These are phyloP conservation scores for Lepidurus packardi DNA, from an alignment of 1,140 invertebrate genomes.

Conservation along the genomic window DNA sequence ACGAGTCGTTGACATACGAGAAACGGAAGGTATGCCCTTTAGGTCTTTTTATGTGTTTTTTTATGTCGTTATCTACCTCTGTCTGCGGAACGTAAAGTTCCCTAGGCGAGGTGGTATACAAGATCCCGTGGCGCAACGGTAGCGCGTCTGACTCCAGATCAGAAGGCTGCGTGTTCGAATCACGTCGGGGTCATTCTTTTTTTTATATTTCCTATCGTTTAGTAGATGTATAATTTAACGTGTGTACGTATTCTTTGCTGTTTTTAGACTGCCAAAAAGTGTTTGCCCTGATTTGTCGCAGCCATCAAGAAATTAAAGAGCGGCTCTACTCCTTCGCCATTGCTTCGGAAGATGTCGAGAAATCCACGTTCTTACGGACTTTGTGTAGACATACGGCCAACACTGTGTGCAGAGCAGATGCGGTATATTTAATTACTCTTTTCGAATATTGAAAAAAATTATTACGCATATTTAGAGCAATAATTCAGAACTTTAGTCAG, in stretches of 20 bases:
- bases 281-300: conserved; percentile 78
- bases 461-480: not conserved
- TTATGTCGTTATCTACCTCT: not conserved
- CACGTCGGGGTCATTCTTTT: conserved; percentile 78
- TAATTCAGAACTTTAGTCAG: not conserved
- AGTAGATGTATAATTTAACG: conserved; percentile 35
- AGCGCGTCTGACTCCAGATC: conserved; percentile 98
- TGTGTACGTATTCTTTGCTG: no score
- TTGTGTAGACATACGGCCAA: conserved; percentile 72
- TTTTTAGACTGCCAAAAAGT: conserved; percentile 74
- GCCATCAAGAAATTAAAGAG: conserved; percentile 77
- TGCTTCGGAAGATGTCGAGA: conserved; percentile 70
- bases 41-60: not conserved
- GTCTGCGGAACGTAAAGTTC: not conserved
- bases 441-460: conserved; percentile 6
- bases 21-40: conserved; percentile 61
- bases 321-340: conserved; percentile 80
- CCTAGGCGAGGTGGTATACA: not conserved
- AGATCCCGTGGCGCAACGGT: conserved; percentile 88
- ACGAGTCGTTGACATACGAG: conserved; percentile 80
- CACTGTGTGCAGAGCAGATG: conserved; percentile 48
- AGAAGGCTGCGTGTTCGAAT: conserved; percentile 98
- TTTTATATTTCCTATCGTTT: conserved; percentile 31
- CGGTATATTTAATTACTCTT: conserved; percentile 42
- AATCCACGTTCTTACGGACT: conserved; percentile 68